These are phyloP conservation scores for Drosophila teissieri DNA, from an alignment of 1,140 invertebrate species.

Conservation along the genomic window DNA sequence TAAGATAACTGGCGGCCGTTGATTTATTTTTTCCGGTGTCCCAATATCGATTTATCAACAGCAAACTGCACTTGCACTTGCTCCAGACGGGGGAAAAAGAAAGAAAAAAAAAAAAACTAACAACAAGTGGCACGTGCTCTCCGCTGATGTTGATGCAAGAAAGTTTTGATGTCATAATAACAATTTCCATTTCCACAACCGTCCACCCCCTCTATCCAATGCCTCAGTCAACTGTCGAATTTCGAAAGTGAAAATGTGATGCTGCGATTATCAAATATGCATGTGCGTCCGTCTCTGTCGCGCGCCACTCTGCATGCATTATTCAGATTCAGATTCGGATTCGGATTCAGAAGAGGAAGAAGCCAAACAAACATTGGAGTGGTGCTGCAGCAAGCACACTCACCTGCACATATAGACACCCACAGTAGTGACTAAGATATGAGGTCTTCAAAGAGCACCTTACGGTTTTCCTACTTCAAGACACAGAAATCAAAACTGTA, in stretches of 20 bases:
- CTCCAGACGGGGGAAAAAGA: not conserved
- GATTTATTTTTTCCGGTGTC: conserved; percentile 1
- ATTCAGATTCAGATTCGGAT: conserved; percentile 25
- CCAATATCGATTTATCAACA: conserved; percentile 34
- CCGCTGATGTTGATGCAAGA: conserved; percentile 37
- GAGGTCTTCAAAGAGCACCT: too few relatives aligned
- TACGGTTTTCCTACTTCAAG: too few relatives aligned
- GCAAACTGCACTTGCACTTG: conserved; percentile 36
- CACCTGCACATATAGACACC: not conserved
- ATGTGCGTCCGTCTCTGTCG: conserved; percentile 32
- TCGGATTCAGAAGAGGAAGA: conserved; percentile 17
- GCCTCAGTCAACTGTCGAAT: conserved; percentile 44
- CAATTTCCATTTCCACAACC: conserved; percentile 32
- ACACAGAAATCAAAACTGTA: too few relatives aligned
- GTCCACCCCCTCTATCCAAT: conserved; percentile 3
- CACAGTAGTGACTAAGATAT: not conserved
- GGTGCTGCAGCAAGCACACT: conserved; percentile 1
- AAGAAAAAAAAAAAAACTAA: not conserved
- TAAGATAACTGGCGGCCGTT: not conserved
- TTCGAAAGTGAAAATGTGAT: conserved; percentile 71
- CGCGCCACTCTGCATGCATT: conserved; percentile 39
- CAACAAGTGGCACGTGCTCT: conserved; percentile 52
- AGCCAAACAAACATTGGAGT: conserved; percentile 28
- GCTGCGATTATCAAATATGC: conserved; percentile 50
- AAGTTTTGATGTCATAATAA: conserved; percentile 65